Evolutionary conservation across 2,797 vertebrate genomes (phyloP).

Genomic region (Heteromormyrus szaboi): DNA sequence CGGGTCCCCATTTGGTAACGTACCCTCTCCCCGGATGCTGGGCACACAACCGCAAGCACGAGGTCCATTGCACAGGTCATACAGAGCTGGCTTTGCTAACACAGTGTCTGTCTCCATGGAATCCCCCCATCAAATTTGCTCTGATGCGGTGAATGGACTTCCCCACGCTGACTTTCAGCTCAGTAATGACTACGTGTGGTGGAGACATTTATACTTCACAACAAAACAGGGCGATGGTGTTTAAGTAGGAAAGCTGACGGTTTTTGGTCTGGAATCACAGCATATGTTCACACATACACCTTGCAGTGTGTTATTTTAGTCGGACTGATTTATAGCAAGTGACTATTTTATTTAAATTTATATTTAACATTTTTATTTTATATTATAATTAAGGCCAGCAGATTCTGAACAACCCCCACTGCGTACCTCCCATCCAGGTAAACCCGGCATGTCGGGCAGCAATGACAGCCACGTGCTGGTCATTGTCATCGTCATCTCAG

Average conservation of each 20-base stretch:
- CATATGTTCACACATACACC: not conserved
- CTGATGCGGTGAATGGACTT: not conserved
- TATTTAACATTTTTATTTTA: not conserved
- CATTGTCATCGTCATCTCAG: slow-evolving; percentile 85
- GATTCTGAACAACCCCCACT: not conserved
- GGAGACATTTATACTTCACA: not conserved
- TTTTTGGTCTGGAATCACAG: not conserved
- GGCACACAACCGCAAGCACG: too few species aligned
- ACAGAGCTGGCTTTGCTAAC: not conserved
- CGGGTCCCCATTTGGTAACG: slow-evolving; percentile 73
- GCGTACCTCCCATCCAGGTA: slow-evolving; percentile 56
- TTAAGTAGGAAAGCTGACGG: not conserved
- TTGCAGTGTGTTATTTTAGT: not conserved
- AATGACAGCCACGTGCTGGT: slow-evolving; percentile 81
- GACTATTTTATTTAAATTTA: not conserved
- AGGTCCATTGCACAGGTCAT: not conserved
- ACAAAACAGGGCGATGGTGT: not conserved
- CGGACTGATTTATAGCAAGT: not conserved
- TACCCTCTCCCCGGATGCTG: slow-evolving; percentile 13
- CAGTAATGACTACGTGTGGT: not conserved
- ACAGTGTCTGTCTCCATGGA: not conserved
- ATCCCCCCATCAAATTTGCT: not conserved
- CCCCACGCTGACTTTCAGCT: not conserved
- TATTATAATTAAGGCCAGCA: not conserved
- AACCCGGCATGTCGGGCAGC: slow-evolving; percentile 73